Base-by-base conservation (phyloP, 2,797 vertebrate species). In the Siniperca undulata region DNA sequence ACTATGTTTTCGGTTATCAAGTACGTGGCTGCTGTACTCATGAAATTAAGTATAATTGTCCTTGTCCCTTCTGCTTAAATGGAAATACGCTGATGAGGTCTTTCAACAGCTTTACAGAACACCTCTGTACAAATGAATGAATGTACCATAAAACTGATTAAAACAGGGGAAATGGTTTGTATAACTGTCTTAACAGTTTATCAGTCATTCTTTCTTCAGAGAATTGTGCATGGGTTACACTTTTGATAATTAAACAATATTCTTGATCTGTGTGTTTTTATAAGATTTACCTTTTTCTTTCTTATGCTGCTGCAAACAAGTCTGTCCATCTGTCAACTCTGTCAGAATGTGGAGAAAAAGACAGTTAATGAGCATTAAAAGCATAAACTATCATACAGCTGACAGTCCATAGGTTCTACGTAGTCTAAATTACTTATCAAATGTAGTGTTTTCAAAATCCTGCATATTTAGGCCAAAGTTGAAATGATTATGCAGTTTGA, bases 181-280 rank as follows among this genome's bases (percentile, higher is more conserved):
- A 48, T 58, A 22, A 55, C 34, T 74, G 60, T 86, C 61, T 62
- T 60, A 46, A 77, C 70, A 12, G 6, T 80, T 82, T 83, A 24
- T 86, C 64, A n/a, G 8, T 68, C 61, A 50, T 52, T 80, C 65
- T 77, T 80, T 83, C 55, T 83, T 86, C 86, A 87, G 86, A 89
- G 88, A 91, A 87, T 77, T 92, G 78, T 90, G 85, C 46, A 55
- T 58, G 12, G 78, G 74, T 84, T 88, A 75, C 59, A 73, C 30
- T 86, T 92, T 92, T 93, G 83, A 86, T 90, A 90, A 93, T 84
- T 90, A 93, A 94, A 94, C 44, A 2, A 1, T 85, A 70, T 88
- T 83, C 79, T 86, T 80, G 1, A 81, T 65, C 4, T 70, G 0
- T 67, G 20, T 70, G 20, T 36, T 5, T 80, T 71, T 74, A 14